Evolutionary conservation across 1,140 invertebrate genomes (phyloP).

Genomic region (Diorhabda elongata): DNA sequence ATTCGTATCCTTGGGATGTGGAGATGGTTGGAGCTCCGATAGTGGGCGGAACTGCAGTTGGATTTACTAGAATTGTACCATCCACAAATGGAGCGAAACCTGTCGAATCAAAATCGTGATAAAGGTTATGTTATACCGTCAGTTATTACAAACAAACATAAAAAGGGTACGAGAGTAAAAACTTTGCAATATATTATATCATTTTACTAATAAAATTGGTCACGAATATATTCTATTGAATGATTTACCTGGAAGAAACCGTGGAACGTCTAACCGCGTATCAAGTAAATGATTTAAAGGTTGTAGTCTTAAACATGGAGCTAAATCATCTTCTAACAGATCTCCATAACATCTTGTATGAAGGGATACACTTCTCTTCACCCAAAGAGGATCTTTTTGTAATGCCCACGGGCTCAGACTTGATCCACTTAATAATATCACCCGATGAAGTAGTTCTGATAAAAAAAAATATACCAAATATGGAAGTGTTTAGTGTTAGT

Average conservation of each 20-base stretch:
- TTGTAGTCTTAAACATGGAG: conserved; percentile 75
- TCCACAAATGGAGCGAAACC: conserved; percentile 88
- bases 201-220: too few species aligned
- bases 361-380: conserved; percentile 74
- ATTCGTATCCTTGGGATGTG: conserved; percentile 65
- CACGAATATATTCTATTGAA: too few species aligned
- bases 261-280: conserved; percentile 66
- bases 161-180: too few species aligned
- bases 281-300: conserved; percentile 67
- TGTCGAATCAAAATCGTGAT: background rate
- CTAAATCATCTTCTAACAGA: conserved; percentile 71
- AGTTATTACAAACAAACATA: too few species aligned
- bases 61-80: conserved; percentile 69
- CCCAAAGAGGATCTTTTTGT: conserved; percentile 77
- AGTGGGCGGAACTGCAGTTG: conserved; percentile 41
- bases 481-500: background rate
- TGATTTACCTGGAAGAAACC: conserved; percentile 62
- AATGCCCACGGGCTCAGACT: conserved; percentile 91
- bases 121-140: too few species aligned
- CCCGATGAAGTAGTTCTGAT: conserved; percentile 82
- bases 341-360: conserved; percentile 75
- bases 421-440: conserved; percentile 91
- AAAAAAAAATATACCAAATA: background rate
- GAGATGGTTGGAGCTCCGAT: conserved; percentile 45
- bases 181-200: too few species aligned